These are phyloP conservation scores for Hemibagrus wyckioides DNA, from an alignment of 2,113 vertebrate species.

Conservation along the genomic window DNA sequence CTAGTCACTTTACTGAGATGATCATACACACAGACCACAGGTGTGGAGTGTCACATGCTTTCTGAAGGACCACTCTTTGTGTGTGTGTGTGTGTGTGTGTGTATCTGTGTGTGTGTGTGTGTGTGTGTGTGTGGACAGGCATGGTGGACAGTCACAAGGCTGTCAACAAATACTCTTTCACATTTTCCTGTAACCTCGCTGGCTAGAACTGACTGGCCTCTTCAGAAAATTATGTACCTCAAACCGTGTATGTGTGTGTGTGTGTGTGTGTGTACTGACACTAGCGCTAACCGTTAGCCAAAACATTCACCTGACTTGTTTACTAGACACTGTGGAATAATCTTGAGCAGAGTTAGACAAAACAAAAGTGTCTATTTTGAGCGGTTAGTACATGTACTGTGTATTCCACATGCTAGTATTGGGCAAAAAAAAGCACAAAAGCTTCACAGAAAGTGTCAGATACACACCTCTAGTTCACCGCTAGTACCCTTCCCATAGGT, in stretches of 20 bases:
- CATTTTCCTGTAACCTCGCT: conserved; percentile 70
- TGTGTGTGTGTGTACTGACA: conserved; percentile 9
- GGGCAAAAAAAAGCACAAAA: too few relatives aligned
- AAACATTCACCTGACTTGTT: conserved; percentile 27
- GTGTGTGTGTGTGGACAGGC: background rate
- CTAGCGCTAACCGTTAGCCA: background rate
- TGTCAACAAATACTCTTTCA: conserved; percentile 71
- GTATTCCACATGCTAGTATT: background rate
- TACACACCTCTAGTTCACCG: background rate
- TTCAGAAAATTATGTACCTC: conserved; percentile 12
- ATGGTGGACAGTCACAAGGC: conserved; percentile 30
- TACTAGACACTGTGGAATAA: background rate
- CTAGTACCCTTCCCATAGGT: background rate
- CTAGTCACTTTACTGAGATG: too few relatives aligned
- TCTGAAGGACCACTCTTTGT: conserved; percentile 52
- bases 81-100: background rate
- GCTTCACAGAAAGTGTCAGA: too few relatives aligned
- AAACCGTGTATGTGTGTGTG: background rate
- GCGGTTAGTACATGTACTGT: background rate
- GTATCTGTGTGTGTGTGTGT: background rate
- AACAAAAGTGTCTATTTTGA: conserved; percentile 1
- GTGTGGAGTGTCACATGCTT: background rate
- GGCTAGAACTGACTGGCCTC: conserved; percentile 40
- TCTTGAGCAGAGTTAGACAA: conserved; percentile 43
- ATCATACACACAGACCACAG: conserved; percentile 1